Conservation (phyloP, 2,888 invertebrate genomes). For the Caenorhabditis sp. region DNA sequence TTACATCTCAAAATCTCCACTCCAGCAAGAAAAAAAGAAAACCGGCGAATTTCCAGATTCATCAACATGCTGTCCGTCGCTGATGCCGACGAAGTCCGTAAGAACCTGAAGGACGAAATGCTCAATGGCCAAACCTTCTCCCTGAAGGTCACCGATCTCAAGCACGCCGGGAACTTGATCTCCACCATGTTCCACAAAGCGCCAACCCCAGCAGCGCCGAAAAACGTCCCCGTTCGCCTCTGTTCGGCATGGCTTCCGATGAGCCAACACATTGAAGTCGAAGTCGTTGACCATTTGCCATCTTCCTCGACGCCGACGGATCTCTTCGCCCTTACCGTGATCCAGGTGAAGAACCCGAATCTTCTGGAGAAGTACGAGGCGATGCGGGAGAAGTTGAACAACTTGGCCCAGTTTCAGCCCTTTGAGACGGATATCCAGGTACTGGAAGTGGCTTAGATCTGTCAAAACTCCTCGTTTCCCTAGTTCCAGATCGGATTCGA, state of each 20-base stretch:
- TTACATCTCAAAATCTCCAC: too few relatives aligned
- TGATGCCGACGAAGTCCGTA: slow-evolving; percentile 49
- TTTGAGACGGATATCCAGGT: slow-evolving; percentile 38
- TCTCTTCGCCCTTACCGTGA: slow-evolving; percentile 43
- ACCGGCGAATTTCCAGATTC: slow-evolving; percentile 25
- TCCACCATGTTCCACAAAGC: background rate
- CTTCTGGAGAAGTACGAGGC: too few relatives aligned
- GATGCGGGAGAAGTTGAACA: slow-evolving; percentile 37
- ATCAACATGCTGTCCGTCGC: slow-evolving; percentile 51
- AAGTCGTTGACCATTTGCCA: slow-evolving; percentile 59
- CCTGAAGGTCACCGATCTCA: slow-evolving; percentile 43
- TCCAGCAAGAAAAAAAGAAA: too few relatives aligned
- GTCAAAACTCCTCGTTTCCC: too few relatives aligned
- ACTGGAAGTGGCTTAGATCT: too few relatives aligned
- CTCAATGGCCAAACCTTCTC: slow-evolving; percentile 11
- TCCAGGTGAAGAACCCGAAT: slow-evolving; percentile 28
- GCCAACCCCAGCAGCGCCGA: background rate
- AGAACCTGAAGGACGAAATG: slow-evolving; percentile 28
- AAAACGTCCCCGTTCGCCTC: slow-evolving; percentile 21
- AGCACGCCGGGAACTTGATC: slow-evolving; percentile 12
- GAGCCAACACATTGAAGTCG: slow-evolving; percentile 42
- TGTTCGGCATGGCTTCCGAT: slow-evolving; percentile 45
- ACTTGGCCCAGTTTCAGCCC: slow-evolving; percentile 24
- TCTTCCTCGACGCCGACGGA: slow-evolving; percentile 30
- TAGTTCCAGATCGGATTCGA: slow-evolving; percentile 47